A percentile compares a stretch with the other conserved stretches of the same genome.
phyloP scores from a whole-genome alignment of 2,888 invertebrate genomes.

The Entomobrya multifasciata region DNA sequence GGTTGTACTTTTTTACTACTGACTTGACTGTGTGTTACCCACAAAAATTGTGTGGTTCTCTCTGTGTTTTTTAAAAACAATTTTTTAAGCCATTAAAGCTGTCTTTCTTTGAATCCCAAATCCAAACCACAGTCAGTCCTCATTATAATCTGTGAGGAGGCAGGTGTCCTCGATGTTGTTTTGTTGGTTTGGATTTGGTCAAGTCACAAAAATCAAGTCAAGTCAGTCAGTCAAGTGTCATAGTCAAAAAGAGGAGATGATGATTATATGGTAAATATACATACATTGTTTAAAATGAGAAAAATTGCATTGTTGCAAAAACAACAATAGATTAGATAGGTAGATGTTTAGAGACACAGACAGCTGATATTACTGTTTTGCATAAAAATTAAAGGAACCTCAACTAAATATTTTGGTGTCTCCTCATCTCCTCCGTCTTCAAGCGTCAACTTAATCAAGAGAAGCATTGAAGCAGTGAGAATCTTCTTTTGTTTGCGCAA shows the following conservation, averaged over 20 bases:
- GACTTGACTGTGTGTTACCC: not conserved
- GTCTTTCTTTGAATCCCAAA: not conserved
- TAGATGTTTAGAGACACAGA: not conserved
- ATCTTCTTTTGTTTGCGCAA: not conserved
- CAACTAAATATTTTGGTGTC: too few species aligned
- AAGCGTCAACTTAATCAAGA: too few species aligned
- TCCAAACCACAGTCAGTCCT: not conserved
- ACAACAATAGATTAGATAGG: not conserved
- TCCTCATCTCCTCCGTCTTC: too few species aligned
- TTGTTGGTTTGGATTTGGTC: too few species aligned
- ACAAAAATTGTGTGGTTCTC: not conserved
- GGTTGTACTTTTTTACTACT: too few species aligned
- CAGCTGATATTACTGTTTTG: not conserved
- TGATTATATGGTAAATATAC: not conserved
- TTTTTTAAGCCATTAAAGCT: too few species aligned
- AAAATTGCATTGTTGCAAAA: not conserved
- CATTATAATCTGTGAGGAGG: not conserved
- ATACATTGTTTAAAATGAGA: not conserved
- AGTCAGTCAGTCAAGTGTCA: too few species aligned
- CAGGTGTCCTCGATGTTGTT: not conserved
- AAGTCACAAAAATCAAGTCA: too few species aligned
- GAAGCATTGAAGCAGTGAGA: not conserved
- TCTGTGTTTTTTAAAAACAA: not conserved
- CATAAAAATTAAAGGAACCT: too few species aligned
- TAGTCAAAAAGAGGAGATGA: not conserved